Evolutionary conservation across 2,888 invertebrate species (phyloP), one percentile per base, ranked within the genome.

Genomic region (Malthinus flaveolus): DNA sequence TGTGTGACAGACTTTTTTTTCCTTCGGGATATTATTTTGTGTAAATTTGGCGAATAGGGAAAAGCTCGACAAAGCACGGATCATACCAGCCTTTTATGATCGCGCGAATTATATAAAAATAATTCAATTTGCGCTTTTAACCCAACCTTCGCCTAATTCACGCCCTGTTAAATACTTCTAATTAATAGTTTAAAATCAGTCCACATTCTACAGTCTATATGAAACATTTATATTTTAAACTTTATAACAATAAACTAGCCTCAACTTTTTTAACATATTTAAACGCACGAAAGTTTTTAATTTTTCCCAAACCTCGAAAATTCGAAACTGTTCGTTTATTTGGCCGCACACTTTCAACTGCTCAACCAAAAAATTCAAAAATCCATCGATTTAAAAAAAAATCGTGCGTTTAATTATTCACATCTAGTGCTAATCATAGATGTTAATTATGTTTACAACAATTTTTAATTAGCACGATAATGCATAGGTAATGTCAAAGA

Each of bases 11-110:
- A 53, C 53, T 49, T 53, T 44, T 49, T 48, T 49, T 37, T 32
- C 8, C 37, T 31, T 32, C 23, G 49, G 35, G 33, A 31, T 48
- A 32, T 39, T 37, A 31, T 47, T 7, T 15, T 35, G 36, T 23
- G 47, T 44, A 42, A 55, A 49, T 55, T 49, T 44, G 55, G 49
- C 49, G 49, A 49, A 44, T 32, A 34, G 31, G 31, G 33, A 32
- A 13, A 15, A 39, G 47, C 48, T 54, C 1, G 9, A 13, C 56
- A 61, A 47, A 51, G 52, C 61, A 62, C 56, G 56, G 64, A 67
- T 66, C 67, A 66, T 64, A 59, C 68, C 68, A 68, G 67, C 67
- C 67, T 65, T 56, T 45, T 50, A 67, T 63, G 66, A 67, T 66
- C 59, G 31, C 60, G 54, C 56, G 55, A 46, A 23, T 53, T 53